phyloP scores from a whole-genome alignment of 2,113 vertebrate genomes.

The Varanus salvator region DNA sequence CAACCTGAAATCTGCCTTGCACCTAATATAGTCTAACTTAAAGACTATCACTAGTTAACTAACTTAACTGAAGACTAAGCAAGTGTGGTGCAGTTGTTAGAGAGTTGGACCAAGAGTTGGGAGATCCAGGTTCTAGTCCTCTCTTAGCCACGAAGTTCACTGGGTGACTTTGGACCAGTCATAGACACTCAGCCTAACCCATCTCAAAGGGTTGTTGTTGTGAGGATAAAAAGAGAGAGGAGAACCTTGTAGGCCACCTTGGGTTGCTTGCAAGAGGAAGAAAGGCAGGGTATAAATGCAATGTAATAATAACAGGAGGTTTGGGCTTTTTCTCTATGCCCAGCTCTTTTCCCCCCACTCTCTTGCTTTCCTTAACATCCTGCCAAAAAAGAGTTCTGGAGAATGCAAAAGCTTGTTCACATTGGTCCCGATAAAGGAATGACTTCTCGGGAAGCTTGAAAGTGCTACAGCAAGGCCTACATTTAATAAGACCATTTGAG shows the following conservation, averaged over 20 bases:
- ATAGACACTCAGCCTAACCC: no score
- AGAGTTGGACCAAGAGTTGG: no score
- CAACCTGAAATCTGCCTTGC: background rate
- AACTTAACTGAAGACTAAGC: no score
- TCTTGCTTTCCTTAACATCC: background rate
- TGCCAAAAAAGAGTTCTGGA: background rate
- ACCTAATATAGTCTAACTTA: background rate
- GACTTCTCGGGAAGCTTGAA: background rate
- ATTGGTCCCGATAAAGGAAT: background rate
- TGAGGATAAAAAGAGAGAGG: no score
- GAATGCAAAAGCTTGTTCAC: background rate
- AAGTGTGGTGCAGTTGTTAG: no score
- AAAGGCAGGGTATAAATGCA: no score
- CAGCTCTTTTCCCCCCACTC: background rate
- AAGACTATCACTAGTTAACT: background rate
- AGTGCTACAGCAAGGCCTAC: conserved; percentile 10
- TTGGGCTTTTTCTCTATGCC: background rate
- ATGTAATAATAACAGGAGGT: background rate
- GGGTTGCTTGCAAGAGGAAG: no score
- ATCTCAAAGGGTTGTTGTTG: no score
- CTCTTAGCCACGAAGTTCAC: no score
- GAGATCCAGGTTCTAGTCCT: no score
- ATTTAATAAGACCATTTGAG: background rate
- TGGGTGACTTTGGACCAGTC: no score
- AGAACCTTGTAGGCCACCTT: no score